Percentiles rank a stretch among this genome's conserved stretches.
Evolutionary conservation across 2,797 vertebrate species (phyloP).

Genomic region (Allobates femoralis): DNA sequence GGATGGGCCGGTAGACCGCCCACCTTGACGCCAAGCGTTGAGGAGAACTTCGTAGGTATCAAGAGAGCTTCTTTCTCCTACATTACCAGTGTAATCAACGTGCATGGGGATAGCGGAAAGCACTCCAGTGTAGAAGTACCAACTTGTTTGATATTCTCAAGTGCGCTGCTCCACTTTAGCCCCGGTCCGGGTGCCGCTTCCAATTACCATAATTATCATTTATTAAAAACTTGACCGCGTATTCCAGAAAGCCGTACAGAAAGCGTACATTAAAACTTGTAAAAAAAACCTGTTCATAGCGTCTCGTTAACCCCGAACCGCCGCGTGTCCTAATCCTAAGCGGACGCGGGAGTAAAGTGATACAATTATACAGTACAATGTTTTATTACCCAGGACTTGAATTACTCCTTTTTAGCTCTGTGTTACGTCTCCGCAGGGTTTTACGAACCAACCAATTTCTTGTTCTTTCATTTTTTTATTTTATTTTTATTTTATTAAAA

Average conservation of each 20-base stretch:
- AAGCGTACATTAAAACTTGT: neutral
- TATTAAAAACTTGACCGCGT: neutral
- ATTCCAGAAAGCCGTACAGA: neutral
- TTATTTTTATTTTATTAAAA: too few species aligned
- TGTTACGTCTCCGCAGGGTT: neutral
- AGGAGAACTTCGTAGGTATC: neutral
- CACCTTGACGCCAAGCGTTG: neutral
- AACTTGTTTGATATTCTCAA: conserved; percentile 14
- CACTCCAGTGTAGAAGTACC: neutral
- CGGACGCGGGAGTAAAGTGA: neutral
- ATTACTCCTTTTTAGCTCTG: neutral
- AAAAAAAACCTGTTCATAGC: neutral
- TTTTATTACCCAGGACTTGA: neutral
- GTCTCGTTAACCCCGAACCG: neutral
- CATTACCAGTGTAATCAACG: neutral
- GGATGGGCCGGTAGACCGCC: neutral
- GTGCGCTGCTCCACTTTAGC: conserved; percentile 1
- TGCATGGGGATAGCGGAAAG: neutral
- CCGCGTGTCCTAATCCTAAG: neutral
- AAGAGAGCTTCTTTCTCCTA: neutral
- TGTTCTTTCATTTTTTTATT: too few species aligned
- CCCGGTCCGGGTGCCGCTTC: neutral
- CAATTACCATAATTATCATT: conserved; percentile 32
- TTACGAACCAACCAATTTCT: neutral
- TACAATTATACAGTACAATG: neutral